phyloP scores from a whole-genome alignment of 30 jellyfish, hydroid and myxozoan species.

The Hydractinia echinata region DNA sequence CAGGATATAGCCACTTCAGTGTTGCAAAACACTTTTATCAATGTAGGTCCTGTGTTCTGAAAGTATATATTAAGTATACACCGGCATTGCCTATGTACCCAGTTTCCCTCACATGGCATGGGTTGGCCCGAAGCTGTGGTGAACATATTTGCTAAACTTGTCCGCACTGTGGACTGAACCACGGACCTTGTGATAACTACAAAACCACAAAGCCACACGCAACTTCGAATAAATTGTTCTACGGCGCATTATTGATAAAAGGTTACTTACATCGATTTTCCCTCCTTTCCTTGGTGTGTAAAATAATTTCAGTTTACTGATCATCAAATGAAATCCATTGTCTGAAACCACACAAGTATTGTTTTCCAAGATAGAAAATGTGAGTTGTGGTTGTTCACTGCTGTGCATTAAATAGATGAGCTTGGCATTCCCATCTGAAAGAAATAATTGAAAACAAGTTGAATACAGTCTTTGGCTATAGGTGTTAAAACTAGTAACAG shows the following conservation, averaged over 20 bases:
- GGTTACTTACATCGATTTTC: constrained; percentile 49
- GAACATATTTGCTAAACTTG: too few species aligned
- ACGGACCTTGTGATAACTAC: too few species aligned
- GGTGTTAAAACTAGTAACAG: too few species aligned
- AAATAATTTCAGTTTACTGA: constrained; percentile 50
- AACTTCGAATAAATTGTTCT: neutral
- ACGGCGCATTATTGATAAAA: neutral
- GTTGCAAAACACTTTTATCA: too few species aligned
- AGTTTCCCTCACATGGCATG: too few species aligned
- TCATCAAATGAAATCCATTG: constrained; percentile 61
- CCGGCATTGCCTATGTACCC: too few species aligned
- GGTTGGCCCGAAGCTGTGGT: too few species aligned
- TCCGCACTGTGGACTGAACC: too few species aligned
- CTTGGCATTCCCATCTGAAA: constrained; percentile 49
- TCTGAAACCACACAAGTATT: constrained; percentile 79
- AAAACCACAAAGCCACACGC: neutral
- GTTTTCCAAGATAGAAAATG: constrained; percentile 65
- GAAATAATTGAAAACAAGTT: neutral
- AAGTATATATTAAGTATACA: too few species aligned
- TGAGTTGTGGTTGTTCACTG: constrained; percentile 54
- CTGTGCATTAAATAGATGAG: constrained; percentile 46
- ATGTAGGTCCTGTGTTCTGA: too few species aligned
- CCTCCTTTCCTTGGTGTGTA: constrained; percentile 70
- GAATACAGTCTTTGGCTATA: too few species aligned
- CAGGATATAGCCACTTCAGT: too few species aligned